Base-by-base conservation (phyloP, 2,888 invertebrate species). In the Myopa testacea region DNA sequence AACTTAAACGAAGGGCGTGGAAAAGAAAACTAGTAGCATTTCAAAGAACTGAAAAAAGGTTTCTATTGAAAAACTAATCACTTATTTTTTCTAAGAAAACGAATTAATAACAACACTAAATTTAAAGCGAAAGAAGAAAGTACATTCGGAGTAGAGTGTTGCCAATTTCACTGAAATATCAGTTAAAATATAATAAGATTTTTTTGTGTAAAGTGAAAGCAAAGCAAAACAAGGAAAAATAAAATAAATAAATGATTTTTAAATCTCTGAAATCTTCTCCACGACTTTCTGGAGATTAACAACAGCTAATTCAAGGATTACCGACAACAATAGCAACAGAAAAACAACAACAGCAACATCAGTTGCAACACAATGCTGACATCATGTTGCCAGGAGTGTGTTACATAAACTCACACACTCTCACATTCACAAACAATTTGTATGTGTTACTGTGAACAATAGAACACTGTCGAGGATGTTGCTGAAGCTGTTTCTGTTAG, bases 281-380 rank as follows among this genome's bases (percentile, higher is more conserved):
- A 1, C 10, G 45, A 45, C 45, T 45, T 45, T 45, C 45, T 45
- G 26, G 7, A 45, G 71, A 58, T 72, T 72, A 45, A 45, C 45
- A 72, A 72, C 71, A 58, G 71, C 71, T 72, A 72, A 40, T 72
- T 72, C 60, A 40, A 60, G 40, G 37, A 72, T 60, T 72, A 72
- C 71, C 19, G 38, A 58, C 38, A 40, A 60, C 71, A 37, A 71
- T 10, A 70, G n/a, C 71, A 37, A 71, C 14, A 58, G 38, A 55
- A 58, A 68, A 68, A 45, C 45, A 10, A 45, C 45, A 45, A 45
- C 45, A 3, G 45, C 45, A 45, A 69, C 50, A 26, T 40, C 40
- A 45, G 16, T 50, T 69, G 16, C 45, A 69, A 50, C 50, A 50
- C 19, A 69, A 26, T 45, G n/a, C 19, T 63, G 63, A 26, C 34